These are phyloP conservation scores for Platalea minor DNA, from an alignment of 2,797 vertebrate species.

Conservation along the genomic window DNA sequence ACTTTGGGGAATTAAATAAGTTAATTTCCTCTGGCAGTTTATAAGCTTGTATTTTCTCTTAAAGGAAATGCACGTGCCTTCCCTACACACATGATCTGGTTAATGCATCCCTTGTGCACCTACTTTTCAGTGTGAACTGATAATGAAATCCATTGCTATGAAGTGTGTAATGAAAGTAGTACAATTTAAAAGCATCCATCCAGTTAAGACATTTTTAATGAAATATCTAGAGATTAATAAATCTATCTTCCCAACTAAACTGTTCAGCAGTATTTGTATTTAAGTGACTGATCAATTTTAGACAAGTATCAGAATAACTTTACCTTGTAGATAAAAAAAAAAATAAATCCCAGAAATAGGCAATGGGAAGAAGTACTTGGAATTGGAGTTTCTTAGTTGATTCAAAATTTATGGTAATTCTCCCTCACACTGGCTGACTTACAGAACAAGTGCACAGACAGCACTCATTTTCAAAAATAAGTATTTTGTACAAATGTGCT, in stretches of 20 bases:
- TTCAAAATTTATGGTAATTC: neutral
- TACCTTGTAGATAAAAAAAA: neutral
- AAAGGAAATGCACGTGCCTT: neutral
- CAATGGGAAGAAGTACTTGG: neutral
- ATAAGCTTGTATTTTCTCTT: neutral
- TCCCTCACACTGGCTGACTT: neutral
- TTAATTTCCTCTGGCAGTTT: neutral
- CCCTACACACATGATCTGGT: neutral
- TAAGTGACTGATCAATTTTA: neutral
- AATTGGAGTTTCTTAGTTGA: neutral
- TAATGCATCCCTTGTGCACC: neutral
- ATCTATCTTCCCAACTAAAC: neutral
- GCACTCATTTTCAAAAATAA: neutral
- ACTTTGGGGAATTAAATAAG: neutral
- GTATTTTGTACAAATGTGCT: neutral
- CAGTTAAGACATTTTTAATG: neutral
- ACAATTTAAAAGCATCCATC: neutral
- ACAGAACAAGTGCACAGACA: neutral
- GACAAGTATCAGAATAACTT: constrained; percentile 41
- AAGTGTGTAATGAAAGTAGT: neutral
- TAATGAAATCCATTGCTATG: neutral
- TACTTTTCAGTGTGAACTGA: neutral
- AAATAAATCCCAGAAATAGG: neutral
- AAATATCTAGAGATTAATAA: neutral
- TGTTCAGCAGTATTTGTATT: neutral